Evolutionary conservation across 2,888 invertebrate species (phyloP).

Genomic region (Lepas anatifera): DNA sequence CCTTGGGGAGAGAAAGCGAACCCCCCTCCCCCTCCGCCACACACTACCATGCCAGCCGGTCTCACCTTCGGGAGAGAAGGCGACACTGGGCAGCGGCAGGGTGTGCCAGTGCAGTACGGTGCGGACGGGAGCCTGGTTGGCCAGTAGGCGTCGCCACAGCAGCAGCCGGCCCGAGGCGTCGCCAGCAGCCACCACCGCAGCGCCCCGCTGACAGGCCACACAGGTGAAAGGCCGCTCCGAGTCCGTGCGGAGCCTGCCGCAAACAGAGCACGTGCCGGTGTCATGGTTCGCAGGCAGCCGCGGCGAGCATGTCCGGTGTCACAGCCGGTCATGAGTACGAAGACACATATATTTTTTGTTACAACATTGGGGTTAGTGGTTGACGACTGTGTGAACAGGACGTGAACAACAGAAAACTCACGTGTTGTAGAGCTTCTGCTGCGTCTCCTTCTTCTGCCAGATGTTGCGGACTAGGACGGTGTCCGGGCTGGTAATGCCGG

Average conservation of each 20-base stretch:
- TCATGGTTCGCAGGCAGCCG: no score
- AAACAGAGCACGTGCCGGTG: no score
- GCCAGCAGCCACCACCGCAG: slow-evolving; percentile 33
- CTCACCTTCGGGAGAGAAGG: slow-evolving; percentile 31
- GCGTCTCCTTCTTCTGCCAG: neutral
- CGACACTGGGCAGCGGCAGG: slow-evolving; percentile 32
- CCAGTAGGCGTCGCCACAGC: slow-evolving; percentile 29
- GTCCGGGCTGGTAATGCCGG: neutral
- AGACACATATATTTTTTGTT: no score
- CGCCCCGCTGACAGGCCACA: slow-evolving; percentile 33
- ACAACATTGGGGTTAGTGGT: no score
- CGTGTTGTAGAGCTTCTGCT: neutral
- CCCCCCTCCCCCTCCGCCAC: no score
- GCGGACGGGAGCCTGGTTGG: slow-evolving; percentile 25
- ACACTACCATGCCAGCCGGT: no score
- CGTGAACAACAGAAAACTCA: neutral
- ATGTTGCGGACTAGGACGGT: neutral
- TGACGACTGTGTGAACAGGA: no score
- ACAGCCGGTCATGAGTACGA: no score
- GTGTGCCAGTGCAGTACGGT: slow-evolving; percentile 35
- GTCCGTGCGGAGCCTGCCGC: neutral
- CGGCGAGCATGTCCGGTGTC: no score
- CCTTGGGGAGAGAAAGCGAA: no score
- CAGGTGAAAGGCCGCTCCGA: slow-evolving; percentile 28
- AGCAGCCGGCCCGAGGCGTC: slow-evolving; percentile 31